These are phyloP conservation scores for Pocota personata DNA, from an alignment of 2,888 invertebrate species.

Conservation along the genomic window DNA sequence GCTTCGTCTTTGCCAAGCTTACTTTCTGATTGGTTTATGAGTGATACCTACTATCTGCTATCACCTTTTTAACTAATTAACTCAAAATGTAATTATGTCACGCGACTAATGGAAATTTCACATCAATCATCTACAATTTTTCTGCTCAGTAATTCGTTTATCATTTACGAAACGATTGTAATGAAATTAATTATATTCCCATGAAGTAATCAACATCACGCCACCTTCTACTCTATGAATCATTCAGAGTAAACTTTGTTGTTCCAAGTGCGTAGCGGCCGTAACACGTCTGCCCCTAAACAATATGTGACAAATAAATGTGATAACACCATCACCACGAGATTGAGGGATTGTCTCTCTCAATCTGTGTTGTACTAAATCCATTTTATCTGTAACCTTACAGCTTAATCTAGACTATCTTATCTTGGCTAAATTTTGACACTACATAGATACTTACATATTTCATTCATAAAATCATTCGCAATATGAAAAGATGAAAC, in stretches of 20 bases:
- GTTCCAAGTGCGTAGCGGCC: neutral
- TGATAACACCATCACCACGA: neutral
- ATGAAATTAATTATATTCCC: slow-evolving; percentile 16
- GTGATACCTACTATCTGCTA: neutral
- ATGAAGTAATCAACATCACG: slow-evolving; percentile 42
- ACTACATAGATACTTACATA: neutral
- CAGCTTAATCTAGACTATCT: neutral
- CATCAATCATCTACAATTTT: slow-evolving; percentile 3
- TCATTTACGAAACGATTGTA: neutral
- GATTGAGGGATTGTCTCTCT: neutral
- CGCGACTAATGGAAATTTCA: neutral
- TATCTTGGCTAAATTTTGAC: neutral
- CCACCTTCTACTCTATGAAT: slow-evolving; percentile 13
- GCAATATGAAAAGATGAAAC: neutral
- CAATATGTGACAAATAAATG: neutral
- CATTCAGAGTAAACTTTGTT: neutral
- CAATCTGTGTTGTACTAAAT: neutral
- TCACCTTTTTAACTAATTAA: neutral
- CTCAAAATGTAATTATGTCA: slow-evolving; percentile 7
- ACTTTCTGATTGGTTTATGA: too few relatives aligned
- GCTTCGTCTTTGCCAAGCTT: neutral
- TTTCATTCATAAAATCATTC: neutral
- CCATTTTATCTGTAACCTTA: neutral
- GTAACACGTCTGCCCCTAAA: neutral
- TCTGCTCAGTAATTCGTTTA: neutral